Base-by-base conservation (phyloP, 30 jellyfish, hydroid and myxozoan genomes). In the Cassiopea xamachana region DNA sequence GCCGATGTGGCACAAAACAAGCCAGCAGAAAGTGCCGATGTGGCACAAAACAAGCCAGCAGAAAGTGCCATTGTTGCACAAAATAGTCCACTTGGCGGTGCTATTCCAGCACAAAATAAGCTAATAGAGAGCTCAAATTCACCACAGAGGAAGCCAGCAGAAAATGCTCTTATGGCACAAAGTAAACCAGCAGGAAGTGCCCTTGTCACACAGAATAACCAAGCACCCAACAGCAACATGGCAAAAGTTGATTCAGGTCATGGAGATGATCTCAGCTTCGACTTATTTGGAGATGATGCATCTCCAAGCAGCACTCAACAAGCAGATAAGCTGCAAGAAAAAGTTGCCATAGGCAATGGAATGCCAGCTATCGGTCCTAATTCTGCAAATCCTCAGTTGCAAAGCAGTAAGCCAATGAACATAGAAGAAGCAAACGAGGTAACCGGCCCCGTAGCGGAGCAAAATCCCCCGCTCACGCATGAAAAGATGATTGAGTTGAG, bases 401-500 rank as follows among this genome's bases (percentile, higher is more conserved):
- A 2, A 64, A 64, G 15, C 43, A 27, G 0, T 9, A 27, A 64
- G 27, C 74, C 8, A 14, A 64, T 64, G 74, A 64, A 5, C 43
- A 16, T 2, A 9, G 74, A 64, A 27, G 15, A 64, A 7, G 74
- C 74, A 9, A 14, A 4, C 6, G 43, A 5, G 15, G 19, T 7
- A 9, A 27, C 6, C 74, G 74, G 74, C 74, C 19, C 74, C 43
- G 74, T 14, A 9, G 74, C 74, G 39, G 74, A 9, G 2, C 85
- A 75, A 75, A 47, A 79, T 13, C 58, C 89, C 2, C 60, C 59
- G 27, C 55, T 71, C 18, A 69, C 76, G 51, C 90, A 82, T 39
- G 83, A 68, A 18, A 82, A 82, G 69, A 82, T 82, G 90, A 82
- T 82, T 2, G 83, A 86, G 83, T 79, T 77, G 19, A 86, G 94